These are phyloP conservation scores for Meriones psammophilus DNA, from an alignment of 2,797 vertebrate species.

Conservation along the genomic window DNA sequence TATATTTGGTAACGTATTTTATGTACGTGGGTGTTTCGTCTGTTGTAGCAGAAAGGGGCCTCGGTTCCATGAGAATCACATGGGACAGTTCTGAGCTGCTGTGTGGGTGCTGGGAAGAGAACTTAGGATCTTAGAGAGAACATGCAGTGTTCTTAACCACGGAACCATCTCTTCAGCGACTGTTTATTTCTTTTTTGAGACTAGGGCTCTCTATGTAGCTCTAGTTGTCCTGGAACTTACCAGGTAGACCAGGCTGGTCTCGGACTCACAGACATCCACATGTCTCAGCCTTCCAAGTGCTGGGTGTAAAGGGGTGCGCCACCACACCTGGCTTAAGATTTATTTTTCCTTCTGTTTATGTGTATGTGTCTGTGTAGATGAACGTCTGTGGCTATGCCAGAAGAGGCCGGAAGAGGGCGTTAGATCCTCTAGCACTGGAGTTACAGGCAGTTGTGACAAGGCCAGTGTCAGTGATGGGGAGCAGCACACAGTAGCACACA, in stretches of 20 bases:
- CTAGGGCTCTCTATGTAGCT: background rate
- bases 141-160: background rate
- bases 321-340: background rate
- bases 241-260: background rate
- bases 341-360: background rate
- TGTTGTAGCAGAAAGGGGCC: background rate
- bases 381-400: background rate
- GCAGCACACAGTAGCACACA: background rate
- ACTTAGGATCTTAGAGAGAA: background rate
- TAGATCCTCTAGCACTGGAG: background rate
- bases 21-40: background rate
- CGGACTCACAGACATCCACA: background rate
- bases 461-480: background rate
- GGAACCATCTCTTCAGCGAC: background rate
- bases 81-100: background rate
- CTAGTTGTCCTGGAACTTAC: background rate
- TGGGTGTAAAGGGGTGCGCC: background rate
- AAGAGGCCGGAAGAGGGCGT: background rate
- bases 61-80: background rate
- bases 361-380: background rate
- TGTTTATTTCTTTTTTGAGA: background rate
- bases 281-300: no score
- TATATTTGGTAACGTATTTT: background rate
- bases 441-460: background rate
- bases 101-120: background rate